phyloP scores from a whole-genome alignment of 1,140 invertebrate genomes.

The Platorchestia sp. region DNA sequence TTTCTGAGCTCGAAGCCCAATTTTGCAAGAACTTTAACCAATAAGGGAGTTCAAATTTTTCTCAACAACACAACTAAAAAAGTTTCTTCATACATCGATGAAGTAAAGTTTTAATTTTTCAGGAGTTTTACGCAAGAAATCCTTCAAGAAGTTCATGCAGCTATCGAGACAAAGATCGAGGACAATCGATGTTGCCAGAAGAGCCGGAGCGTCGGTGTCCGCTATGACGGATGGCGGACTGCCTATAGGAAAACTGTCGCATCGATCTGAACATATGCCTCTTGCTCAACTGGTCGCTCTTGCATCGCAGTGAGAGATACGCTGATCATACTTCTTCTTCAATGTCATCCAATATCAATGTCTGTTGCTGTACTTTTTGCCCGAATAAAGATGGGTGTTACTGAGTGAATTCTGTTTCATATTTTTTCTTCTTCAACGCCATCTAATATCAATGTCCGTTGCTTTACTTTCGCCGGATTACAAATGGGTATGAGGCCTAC shows the following conservation, averaged over 20 bases:
- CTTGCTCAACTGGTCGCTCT: not conserved
- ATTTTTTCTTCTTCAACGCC: not conserved
- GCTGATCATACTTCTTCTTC: not conserved
- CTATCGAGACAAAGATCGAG: not conserved
- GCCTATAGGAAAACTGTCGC: constrained; percentile 20
- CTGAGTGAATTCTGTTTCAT: too few species aligned
- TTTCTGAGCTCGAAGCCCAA: not conserved
- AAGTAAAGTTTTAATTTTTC: not conserved
- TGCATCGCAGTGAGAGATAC: not conserved
- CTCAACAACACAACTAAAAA: not conserved
- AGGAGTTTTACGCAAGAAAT: not conserved
- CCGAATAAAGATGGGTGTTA: not conserved
- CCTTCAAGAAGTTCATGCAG: not conserved
- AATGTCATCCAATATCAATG: not conserved
- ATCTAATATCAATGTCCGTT: not conserved
- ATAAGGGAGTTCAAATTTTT: not conserved
- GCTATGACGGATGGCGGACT: not conserved
- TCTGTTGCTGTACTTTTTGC: not conserved
- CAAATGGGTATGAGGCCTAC: too few species aligned
- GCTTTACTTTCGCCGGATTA: too few species aligned
- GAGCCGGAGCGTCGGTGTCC: not conserved
- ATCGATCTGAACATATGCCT: constrained; percentile 8
- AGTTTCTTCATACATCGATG: not conserved
- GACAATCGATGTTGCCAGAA: not conserved
- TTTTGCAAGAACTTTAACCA: not conserved